Base-by-base conservation (phyloP, 2,888 invertebrate genomes). In the Tetranychus truncatus region DNA sequence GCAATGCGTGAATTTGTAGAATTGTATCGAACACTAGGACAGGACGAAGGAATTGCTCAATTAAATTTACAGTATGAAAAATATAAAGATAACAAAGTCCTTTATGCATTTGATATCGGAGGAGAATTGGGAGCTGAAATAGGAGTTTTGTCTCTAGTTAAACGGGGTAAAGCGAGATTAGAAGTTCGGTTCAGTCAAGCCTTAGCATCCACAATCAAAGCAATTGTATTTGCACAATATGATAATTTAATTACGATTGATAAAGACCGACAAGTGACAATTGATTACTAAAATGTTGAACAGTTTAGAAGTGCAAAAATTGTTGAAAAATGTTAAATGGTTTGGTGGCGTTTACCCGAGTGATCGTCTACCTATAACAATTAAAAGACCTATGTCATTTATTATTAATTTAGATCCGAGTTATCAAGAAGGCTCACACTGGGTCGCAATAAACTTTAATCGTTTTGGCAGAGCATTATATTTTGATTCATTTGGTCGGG, bases 401-500 rank as follows among this genome's bases (percentile, higher is more conserved):
- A 5, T 72, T 1, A n/a, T 72, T 1, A 72, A 72, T 45, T 6
- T 20, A 44, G 72, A 72, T 34, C 44, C 18, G 6, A 45, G 18
- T 15, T 44, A 18, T 9, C 20, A 72, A 44, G 11, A 15, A 6
- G 72, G 72, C 6, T 34, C 44, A 6, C 72, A 72, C 5, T 72
- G 72, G 72, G 44, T 45, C 34, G 72, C 72, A 20, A 7, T 72
- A 5, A 34, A 72, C 34, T 34, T 72, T 1, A n/a, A 15, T 11
- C 6, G 20, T 6, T 6, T 8, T 4, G 72, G 72, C 1, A 34
- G 15, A 34, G 44, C 45, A 45, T 44, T 24, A 11, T 72, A 34
- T 46, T 72, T 72, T 45, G 44, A 72, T 45, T 72, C 72, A 1
- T 72, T 72, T 45, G 72, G 72, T 6, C 34, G 20, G 6, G 24